phyloP scores from a whole-genome alignment of 2,797 vertebrate species.

The Euphonia xanthogaster region DNA sequence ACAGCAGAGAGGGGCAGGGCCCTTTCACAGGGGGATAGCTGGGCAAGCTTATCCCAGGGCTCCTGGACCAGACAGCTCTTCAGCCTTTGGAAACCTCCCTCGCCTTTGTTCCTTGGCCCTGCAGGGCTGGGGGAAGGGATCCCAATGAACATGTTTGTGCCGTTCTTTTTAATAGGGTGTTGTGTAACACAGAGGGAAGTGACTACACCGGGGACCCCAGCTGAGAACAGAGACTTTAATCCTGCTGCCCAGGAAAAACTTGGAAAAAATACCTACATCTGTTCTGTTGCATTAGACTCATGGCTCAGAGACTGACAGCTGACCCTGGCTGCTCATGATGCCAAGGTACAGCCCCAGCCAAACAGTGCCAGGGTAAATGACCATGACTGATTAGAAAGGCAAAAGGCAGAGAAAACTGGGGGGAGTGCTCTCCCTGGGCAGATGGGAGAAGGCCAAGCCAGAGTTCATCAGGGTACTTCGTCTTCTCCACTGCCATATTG shows the following conservation, averaged over 20 bases:
- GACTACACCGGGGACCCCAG: constrained; percentile 58
- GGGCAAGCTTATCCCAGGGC: background rate
- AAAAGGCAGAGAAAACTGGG: constrained; percentile 36
- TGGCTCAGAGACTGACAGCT: constrained; percentile 66
- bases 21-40: background rate
- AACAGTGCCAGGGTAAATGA: constrained; percentile 60
- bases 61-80: background rate
- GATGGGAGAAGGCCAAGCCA: background rate
- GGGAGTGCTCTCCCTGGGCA: background rate
- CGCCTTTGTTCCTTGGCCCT: background rate
- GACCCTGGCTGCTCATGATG: constrained; percentile 62
- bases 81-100: constrained; percentile 4
- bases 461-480: background rate
- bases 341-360: constrained; percentile 37
- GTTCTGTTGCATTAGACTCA: constrained; percentile 66
- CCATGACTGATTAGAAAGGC: constrained; percentile 47
- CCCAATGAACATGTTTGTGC: constrained; percentile 43
- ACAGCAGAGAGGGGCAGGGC: background rate
- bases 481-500: background rate
- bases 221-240: constrained; percentile 74
- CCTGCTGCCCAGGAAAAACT: constrained; percentile 61
- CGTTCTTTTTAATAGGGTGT: constrained; percentile 64
- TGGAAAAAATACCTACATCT: constrained; percentile 70
- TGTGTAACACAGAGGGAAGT: constrained; percentile 66
- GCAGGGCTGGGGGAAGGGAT: constrained; percentile 5